These are phyloP conservation scores for Nettapus auritus DNA, from an alignment of 2,113 vertebrate genomes.

Conservation along the genomic window DNA sequence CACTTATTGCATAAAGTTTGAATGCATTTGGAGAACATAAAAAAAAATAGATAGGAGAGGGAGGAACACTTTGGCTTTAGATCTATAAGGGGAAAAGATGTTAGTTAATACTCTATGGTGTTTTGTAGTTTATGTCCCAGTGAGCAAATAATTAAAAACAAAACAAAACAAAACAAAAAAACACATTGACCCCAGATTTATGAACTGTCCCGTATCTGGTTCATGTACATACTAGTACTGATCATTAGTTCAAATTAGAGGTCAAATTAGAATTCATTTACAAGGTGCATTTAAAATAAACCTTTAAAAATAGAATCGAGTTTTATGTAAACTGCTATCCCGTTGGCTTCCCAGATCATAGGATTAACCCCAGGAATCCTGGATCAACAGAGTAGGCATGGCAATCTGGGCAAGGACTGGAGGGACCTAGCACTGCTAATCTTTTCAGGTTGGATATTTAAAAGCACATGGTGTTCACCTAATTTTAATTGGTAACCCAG, in stretches of 20 bases:
- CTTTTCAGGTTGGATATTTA: not conserved
- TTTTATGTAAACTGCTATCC: not conserved
- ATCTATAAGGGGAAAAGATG: slow-evolving; percentile 4
- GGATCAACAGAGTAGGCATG: accelerated
- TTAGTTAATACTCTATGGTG: not conserved
- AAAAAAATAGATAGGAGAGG: not conserved
- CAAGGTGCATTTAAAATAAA: slow-evolving; percentile 52
- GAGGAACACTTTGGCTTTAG: slow-evolving; percentile 5
- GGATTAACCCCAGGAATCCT: not conserved
- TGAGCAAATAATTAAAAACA: slow-evolving; percentile 52
- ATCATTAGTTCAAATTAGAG: slow-evolving; percentile 56
- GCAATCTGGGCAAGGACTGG: accelerated
- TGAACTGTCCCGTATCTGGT: not conserved
- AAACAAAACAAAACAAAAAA: not conserved
- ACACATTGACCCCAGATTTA: not conserved
- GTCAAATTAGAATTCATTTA: slow-evolving; percentile 64
- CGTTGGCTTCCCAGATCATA: not conserved
- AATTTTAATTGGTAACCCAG: not conserved
- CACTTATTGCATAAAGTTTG: slow-evolving; percentile 63
- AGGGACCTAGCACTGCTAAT: not conserved
- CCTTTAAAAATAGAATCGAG: not conserved
- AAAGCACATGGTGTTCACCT: not conserved
- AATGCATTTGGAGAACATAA: slow-evolving; percentile 37
- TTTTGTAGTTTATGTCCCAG: slow-evolving; percentile 43
- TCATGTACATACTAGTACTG: not conserved